A percentile compares a stretch with the other conserved stretches of the same genome.
Evolutionary conservation across 2,797 vertebrate genomes (phyloP).

Genomic region (Avahi laniger): DNA sequence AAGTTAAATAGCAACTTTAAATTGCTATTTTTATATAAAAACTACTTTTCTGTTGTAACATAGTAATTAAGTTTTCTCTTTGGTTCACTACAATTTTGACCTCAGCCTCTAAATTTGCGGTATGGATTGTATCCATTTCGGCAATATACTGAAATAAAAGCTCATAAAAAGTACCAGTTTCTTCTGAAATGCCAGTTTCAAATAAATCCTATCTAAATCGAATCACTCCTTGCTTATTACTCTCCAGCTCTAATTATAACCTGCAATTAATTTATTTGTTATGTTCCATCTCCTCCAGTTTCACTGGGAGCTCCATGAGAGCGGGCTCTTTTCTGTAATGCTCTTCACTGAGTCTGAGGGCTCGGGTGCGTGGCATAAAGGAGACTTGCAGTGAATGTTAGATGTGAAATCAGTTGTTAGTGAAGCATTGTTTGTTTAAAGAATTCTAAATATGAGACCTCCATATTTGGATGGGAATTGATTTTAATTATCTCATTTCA

Average conservation of each 20-base stretch:
- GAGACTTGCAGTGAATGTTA: not conserved
- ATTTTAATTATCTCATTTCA: conserved; percentile 79
- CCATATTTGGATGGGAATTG: not conserved
- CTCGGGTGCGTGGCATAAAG: not conserved
- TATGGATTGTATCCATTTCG: not conserved
- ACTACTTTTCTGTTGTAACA: not conserved
- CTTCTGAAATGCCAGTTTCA: not conserved
- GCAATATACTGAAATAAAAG: not conserved
- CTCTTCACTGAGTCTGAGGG: not conserved
- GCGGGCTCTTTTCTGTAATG: not conserved
- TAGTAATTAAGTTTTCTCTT: not conserved
- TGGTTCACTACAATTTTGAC: not conserved
- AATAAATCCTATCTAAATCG: not conserved
- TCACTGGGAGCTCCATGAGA: not conserved
- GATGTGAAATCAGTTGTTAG: not conserved
- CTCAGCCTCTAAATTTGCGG: not conserved
- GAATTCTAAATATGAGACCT: not conserved
- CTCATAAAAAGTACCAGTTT: not conserved
- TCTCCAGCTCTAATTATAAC: not conserved
- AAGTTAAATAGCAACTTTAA: not conserved
- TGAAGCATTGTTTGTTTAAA: not conserved
- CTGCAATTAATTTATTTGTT: not conserved
- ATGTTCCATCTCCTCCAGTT: not conserved
- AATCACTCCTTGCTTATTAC: not conserved
- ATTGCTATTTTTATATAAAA: not conserved